Evolutionary conservation across 1,140 invertebrate species (phyloP), one percentile per base, ranked within the genome.

Genomic region (Micrasema longulum): DNA sequence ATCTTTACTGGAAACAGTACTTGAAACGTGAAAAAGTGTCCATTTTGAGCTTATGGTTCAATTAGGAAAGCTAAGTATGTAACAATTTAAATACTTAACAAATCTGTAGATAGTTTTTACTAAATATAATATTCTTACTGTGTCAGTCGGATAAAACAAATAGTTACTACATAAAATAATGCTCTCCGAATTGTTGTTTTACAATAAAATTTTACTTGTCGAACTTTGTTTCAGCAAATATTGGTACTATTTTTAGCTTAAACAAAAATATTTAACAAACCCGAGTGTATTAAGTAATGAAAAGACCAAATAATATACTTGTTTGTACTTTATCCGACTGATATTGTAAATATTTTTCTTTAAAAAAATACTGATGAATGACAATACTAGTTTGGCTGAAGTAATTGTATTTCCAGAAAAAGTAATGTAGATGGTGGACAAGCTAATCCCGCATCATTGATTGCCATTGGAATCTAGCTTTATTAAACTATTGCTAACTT

Each of bases 301-400:
- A 31, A 31, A 7, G 26, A 31, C 26, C 26, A 31, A 31, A 31
- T 31, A 31, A 31, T 31, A 31, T 31, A 31, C 26, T 31, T 31
- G 26, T 31, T 4, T 31, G n/a, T 23, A 22, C 14, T 62, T 23
- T 26, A 16, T 23, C 43, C 26, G 43, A 31, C 43, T 64, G 60
- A 64, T 31, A 26, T 43, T 41, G 22, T 38, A 43, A 64, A 48
- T 23, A 64, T 47, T 64, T 35, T 64, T 43, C 22, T 43, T 63
- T 43, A 63, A n/a, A n/a, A 63, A 52, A 67, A 23, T 52, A 75
- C 73, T 72, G 74, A 75, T 75, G 72, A 75, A 72, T 72, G 74
- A 75, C 74, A 75, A 75, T 75, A 75, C 60, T 75, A 69, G 63
- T 41, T 74, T 62, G 72, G 53, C 41, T 47, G 63, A 66, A 48